These are phyloP conservation scores for Micronisus gabar DNA, from an alignment of 2,113 vertebrate genomes.

Conservation along the genomic window DNA sequence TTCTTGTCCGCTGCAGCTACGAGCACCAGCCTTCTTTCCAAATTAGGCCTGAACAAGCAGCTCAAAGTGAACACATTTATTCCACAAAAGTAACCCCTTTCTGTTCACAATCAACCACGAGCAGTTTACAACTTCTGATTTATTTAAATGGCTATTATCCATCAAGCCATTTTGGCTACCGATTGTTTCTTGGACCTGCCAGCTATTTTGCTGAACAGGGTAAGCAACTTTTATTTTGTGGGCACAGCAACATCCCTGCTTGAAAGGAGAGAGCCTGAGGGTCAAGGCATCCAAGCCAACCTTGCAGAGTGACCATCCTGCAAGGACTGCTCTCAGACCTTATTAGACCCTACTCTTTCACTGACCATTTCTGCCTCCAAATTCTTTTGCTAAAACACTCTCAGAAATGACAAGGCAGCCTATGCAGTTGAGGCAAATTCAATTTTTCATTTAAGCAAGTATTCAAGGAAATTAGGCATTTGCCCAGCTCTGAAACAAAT, in stretches of 20 bases:
- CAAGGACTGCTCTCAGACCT: background rate
- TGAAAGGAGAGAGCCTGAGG: background rate
- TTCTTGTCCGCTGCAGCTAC: conserved; percentile 37
- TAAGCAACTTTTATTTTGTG: background rate
- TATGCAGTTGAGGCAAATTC: background rate
- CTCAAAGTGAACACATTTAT: conserved; percentile 6
- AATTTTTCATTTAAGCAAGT: conserved; percentile 8
- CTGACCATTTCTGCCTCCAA: background rate
- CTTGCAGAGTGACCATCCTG: background rate
- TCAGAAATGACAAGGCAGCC: background rate
- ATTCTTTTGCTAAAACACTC: background rate
- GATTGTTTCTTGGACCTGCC: background rate
- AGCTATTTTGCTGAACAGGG: background rate
- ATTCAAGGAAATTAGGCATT: conserved; percentile 4
- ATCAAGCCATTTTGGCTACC: background rate
- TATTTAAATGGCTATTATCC: background rate
- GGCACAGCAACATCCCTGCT: background rate
- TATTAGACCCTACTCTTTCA: background rate
- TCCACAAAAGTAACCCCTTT: conserved; percentile 34
- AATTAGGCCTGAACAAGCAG: conserved; percentile 37
- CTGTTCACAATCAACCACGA: background rate
- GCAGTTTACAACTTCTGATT: conserved; percentile 9
- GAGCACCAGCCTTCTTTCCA: conserved; percentile 18
- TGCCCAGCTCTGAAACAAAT: background rate
- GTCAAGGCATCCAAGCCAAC: background rate